Evolutionary conservation across 1,140 invertebrate species (phyloP), one percentile per base, ranked within the genome.

Genomic region (Magallana ariakensis): DNA sequence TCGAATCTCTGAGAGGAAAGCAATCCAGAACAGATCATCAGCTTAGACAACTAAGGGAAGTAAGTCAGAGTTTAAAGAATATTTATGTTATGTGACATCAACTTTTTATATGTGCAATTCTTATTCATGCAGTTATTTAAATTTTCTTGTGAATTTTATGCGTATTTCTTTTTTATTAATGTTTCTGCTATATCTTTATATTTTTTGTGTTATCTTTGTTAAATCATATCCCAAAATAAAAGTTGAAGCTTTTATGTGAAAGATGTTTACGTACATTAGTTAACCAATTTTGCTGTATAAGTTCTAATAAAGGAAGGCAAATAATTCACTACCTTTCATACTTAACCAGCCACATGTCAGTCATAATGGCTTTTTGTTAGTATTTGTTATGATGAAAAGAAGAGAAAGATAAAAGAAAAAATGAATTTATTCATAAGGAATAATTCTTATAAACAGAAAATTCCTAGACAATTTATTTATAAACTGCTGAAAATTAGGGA

Each of bases 21-120:
- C 90, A 91, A 58, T 86, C 83, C 16, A 55, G 90, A 85, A 89
- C 90, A 33, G 89, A 90, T 85, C 84, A 89, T 55, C 89, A 91
- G 26, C 54, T 91, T 22, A 62, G 84, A 22, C 89, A 87, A 66
- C 80, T 91, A 9, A 87, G 90, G 82, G 86, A 91, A 87, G 90
- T 91, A 86, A 16, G 56, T 58, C 19, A 11, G 22, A 46, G 33
- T 46, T 46, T 4, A 0, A 46, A 46, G 33, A 46, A 46, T 46
- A 46, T 46, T 46, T 46, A 46, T 46, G 33, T 46, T 46, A 46
- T 46, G 33, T 46, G 33, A 46, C 33, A 46, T 46, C 2, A 46
- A 46, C 33, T 46, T 46, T 46, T 46, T 46, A 46, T 46, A 46
- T 46, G 33, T 46, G 3, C 5, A 46, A 46, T 46, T 46, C 33